Evolutionary conservation across 2,113 vertebrate genomes (phyloP), one percentile per base, ranked within the genome.

Genomic region (Microcebus jonahi): DNA sequence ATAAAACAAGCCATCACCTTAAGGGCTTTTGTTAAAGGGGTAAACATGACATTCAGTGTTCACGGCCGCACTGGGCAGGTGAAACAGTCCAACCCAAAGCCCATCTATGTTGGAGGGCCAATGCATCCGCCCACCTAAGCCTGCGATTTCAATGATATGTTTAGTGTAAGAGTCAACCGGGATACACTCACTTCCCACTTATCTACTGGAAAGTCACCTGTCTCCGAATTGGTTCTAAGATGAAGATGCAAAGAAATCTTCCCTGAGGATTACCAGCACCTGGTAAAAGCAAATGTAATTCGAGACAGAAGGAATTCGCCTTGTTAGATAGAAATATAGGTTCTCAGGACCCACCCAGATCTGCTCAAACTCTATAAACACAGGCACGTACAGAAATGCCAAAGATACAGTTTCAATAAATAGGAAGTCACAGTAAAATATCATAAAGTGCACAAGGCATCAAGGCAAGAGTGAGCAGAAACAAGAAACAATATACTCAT

Each of bases 91-190:
- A n/a, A 57, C 20, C 8, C 0, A n/a, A 21, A 57, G 50, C 65
- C 17, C 14, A 45, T 1, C 2, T 20, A 1, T 5, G 50, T 4
- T 23, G 20, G 57, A 59, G 11, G 14, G 18, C 12, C 11, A 4
- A 0, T 17, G 9, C 7, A 5, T 34, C 21, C 8, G 2, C 2
- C 17, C 55, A 36, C 27, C 10, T 21, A n/a, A 63, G 13, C 21
- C 15, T 21, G 10, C 23, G 31, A n/a, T 36, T 45, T 84, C 7
- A 20, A 4, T 10, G 21, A 36, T 2, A 1, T 50, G 8, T 34
- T 34, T 65, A 86, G 42, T 45, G 8, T 29, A 34, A 31, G 15
- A 50, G 29, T 45, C 34, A 34, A 15, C 25, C 29, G 39, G n/a
- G 36, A 8, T 39, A 12, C 2, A 27, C 4, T 20, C 36, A 57